These are phyloP conservation scores for Scomber colias DNA, from an alignment of 2,113 vertebrate genomes.

Conservation along the genomic window DNA sequence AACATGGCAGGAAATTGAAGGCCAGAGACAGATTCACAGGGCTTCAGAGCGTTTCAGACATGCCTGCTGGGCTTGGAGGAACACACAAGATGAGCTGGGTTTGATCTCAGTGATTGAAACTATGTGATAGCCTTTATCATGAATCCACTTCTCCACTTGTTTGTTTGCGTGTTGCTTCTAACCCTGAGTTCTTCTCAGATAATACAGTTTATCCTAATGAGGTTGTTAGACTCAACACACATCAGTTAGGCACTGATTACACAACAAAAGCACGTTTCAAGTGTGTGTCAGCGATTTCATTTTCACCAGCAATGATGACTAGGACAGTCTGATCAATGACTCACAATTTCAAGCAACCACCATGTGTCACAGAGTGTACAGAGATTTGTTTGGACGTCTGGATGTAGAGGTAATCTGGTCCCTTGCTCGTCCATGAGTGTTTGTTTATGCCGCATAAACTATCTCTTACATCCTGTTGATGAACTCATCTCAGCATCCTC, in stretches of 20 bases:
- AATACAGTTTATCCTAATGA: neutral
- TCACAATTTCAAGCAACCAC: slow-evolving; percentile 23
- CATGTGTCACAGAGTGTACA: slow-evolving; percentile 45
- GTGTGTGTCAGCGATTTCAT: slow-evolving; percentile 32
- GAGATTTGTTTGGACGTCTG: slow-evolving; percentile 70
- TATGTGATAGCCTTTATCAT: slow-evolving; percentile 2
- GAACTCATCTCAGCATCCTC: slow-evolving; percentile 26
- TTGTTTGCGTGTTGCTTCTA: neutral
- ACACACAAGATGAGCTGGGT: slow-evolving; percentile 49
- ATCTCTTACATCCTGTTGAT: slow-evolving; percentile 58
- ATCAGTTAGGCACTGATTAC: slow-evolving; percentile 10
- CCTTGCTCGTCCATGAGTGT: slow-evolving; percentile 48
- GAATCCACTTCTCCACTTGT: neutral
- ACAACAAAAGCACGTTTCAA: slow-evolving; percentile 20
- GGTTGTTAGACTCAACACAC: slow-evolving; percentile 9
- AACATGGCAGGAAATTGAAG: slow-evolving; percentile 69
- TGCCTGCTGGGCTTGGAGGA: slow-evolving; percentile 53
- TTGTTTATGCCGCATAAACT: slow-evolving; percentile 59
- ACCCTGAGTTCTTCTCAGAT: neutral
- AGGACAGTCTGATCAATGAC: slow-evolving; percentile 33
- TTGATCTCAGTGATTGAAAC: slow-evolving; percentile 43
- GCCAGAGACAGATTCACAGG: slow-evolving; percentile 51
- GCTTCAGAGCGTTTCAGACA: slow-evolving; percentile 56
- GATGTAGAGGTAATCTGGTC: slow-evolving; percentile 39
- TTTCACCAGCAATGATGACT: slow-evolving; percentile 10